phyloP scores from a whole-genome alignment of 2,797 vertebrate species.

The Chaunax sp. region DNA sequence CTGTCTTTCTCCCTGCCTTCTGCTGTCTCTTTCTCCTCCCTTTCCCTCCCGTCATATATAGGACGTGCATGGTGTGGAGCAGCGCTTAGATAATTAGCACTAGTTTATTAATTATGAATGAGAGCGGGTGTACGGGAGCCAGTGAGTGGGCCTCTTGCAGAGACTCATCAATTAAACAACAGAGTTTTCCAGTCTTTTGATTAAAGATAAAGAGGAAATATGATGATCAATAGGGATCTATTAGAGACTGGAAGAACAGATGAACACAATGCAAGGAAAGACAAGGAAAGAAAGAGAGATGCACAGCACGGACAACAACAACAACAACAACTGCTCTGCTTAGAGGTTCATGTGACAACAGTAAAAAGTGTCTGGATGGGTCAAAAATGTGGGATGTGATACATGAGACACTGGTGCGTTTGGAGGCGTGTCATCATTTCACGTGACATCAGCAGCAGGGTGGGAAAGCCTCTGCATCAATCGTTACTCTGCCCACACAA shows the following conservation, averaged over 20 bases:
- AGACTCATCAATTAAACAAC: constrained; percentile 88
- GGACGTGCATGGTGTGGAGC: constrained; percentile 54
- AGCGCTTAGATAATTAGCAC: constrained; percentile 80
- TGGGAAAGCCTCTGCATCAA: constrained; percentile 69
- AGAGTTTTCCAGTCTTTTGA: constrained; percentile 85
- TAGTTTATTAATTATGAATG: constrained; percentile 85
- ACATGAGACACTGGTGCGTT: constrained; percentile 14
- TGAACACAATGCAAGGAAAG: constrained; percentile 49
- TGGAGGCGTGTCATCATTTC: constrained; percentile 45
- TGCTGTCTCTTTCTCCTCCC: constrained; percentile 18
- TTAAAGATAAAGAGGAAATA: constrained; percentile 88
- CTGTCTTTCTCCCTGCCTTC: constrained; percentile 10
- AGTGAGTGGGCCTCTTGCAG: constrained; percentile 78
- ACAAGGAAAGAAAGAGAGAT: constrained; percentile 20
- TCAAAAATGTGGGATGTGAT: constrained; percentile 31
- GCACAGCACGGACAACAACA: not conserved
- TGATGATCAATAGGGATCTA: constrained; percentile 82
- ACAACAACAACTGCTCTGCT: constrained; percentile 1
- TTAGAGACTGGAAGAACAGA: constrained; percentile 69
- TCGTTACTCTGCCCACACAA: constrained; percentile 64
- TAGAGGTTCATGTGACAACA: constrained; percentile 34
- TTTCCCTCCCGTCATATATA: constrained; percentile 55
- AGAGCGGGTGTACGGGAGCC: constrained; percentile 77
- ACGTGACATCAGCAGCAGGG: constrained; percentile 52
- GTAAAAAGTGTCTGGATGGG: constrained; percentile 26